phyloP scores from a whole-genome alignment of 92 coral and sea anemone species.

The Epizoanthus stellaris region DNA sequence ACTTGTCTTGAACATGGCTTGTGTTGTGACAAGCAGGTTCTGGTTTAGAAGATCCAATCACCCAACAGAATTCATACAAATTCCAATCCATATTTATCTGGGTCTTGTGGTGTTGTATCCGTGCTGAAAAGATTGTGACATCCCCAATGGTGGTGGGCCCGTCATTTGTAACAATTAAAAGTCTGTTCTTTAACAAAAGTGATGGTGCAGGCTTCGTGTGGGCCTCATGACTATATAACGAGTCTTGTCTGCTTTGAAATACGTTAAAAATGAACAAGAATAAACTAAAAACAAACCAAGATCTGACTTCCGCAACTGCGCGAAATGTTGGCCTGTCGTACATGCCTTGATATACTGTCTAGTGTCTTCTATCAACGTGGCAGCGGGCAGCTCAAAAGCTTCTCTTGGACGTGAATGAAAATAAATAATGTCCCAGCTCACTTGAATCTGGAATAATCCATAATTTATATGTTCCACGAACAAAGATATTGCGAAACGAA shows the following conservation, averaged over 20 bases:
- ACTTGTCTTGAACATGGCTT: too few relatives aligned
- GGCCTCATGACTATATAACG: not conserved
- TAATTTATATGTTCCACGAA: too few relatives aligned
- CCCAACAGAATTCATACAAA: too few relatives aligned
- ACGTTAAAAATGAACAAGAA: slow-evolving; percentile 23
- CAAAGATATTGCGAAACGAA: slow-evolving; percentile 2
- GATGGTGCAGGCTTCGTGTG: not conserved
- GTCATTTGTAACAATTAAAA: slow-evolving; percentile 45
- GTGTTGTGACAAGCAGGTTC: too few relatives aligned
- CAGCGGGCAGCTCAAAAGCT: not conserved
- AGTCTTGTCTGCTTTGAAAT: slow-evolving; percentile 24
- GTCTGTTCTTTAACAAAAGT: not conserved
- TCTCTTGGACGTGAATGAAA: not conserved
- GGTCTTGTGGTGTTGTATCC: slow-evolving; percentile 20
- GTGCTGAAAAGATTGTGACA: slow-evolving; percentile 47
- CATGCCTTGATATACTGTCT: not conserved
- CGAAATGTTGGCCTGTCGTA: not conserved
- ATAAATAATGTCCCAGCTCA: too few relatives aligned
- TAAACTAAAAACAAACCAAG: slow-evolving; percentile 27
- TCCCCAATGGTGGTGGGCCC: slow-evolving; percentile 61
- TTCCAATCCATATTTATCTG: too few relatives aligned
- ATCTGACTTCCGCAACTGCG: slow-evolving; percentile 12
- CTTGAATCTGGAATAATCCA: too few relatives aligned
- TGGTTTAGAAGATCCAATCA: too few relatives aligned
- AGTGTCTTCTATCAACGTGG: not conserved